phyloP scores from a whole-genome alignment of 2,797 vertebrate genomes.

The Phaenicophaeus curvirostris region DNA sequence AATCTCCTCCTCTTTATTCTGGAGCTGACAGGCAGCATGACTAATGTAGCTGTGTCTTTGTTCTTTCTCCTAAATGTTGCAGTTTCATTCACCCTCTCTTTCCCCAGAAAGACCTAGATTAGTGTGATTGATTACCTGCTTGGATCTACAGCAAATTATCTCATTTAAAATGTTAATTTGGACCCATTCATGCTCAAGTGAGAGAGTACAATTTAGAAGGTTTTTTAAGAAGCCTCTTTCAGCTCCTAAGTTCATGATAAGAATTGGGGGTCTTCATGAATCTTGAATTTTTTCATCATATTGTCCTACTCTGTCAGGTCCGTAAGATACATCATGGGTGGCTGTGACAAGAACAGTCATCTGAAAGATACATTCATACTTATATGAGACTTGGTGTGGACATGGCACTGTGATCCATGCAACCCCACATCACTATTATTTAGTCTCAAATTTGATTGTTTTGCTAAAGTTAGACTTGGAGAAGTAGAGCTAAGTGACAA shows the following conservation, averaged over 20 bases:
- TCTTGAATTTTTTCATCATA: not conserved
- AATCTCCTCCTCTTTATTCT: not conserved
- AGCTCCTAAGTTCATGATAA: not conserved
- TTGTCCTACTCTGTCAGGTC: not conserved
- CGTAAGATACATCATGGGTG: not conserved
- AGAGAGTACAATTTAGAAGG: not conserved
- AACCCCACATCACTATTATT: rapidly evolving
- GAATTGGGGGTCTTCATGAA: not conserved
- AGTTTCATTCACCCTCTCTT: not conserved
- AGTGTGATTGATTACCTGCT: conserved; percentile 34
- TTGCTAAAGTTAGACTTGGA: not conserved
- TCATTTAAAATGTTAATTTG: conserved; percentile 45
- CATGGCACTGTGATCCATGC: no score
- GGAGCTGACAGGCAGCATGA: not conserved
- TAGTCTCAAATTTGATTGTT: not conserved
- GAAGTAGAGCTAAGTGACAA: not conserved
- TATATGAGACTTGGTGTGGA: not conserved
- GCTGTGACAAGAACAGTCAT: not conserved
- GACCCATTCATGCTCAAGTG: not conserved
- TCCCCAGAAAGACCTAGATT: conserved; percentile 23
- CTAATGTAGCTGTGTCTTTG: not conserved
- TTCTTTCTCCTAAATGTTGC: not conserved
- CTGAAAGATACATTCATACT: not conserved
- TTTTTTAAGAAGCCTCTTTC: not conserved
- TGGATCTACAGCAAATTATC: not conserved